These are phyloP conservation scores for Chrysopa pallens DNA, from an alignment of 1,140 invertebrate genomes.

Conservation along the genomic window DNA sequence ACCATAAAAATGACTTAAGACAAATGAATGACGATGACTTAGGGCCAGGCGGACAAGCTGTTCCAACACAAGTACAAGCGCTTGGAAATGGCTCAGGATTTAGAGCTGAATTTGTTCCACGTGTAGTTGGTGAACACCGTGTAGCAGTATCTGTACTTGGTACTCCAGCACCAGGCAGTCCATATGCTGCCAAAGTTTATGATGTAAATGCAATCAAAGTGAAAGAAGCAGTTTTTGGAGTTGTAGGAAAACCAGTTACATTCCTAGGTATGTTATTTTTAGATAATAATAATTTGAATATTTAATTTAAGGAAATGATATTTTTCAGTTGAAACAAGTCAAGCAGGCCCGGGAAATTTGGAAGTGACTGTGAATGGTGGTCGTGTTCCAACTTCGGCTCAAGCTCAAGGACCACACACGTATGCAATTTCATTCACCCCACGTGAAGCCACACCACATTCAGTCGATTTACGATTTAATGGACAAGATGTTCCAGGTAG, in stretches of 20 bases:
- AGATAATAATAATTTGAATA: background rate
- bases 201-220: slow-evolving; percentile 90
- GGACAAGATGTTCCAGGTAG: slow-evolving; percentile 83
- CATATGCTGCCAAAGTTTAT: slow-evolving; percentile 87
- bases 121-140: slow-evolving; percentile 75
- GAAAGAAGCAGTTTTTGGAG: slow-evolving; percentile 74
- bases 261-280: slow-evolving; percentile 59
- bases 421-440: slow-evolving; percentile 97
- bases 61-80: slow-evolving; percentile 66
- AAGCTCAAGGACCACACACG: slow-evolving; percentile 83
- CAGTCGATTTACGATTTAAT: slow-evolving; percentile 89
- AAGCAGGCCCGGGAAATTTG: slow-evolving; percentile 89
- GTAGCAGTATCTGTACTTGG: slow-evolving; percentile 68
- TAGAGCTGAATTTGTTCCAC: slow-evolving; percentile 71
- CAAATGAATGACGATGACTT: background rate
- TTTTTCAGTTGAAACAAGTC: slow-evolving; percentile 79
- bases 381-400: slow-evolving; percentile 84
- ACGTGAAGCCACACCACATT: slow-evolving; percentile 70
- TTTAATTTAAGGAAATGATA: slow-evolving; percentile 2
- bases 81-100: slow-evolving; percentile 52
- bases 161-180: slow-evolving; percentile 64
- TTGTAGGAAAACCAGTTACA: slow-evolving; percentile 83
- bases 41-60: slow-evolving; percentile 74
- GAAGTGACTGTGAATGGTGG: slow-evolving; percentile 96
- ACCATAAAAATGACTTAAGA: too few relatives aligned